Evolutionary conservation across 2,113 vertebrate genomes (phyloP).

Genomic region (Mohoua ochrocephala): DNA sequence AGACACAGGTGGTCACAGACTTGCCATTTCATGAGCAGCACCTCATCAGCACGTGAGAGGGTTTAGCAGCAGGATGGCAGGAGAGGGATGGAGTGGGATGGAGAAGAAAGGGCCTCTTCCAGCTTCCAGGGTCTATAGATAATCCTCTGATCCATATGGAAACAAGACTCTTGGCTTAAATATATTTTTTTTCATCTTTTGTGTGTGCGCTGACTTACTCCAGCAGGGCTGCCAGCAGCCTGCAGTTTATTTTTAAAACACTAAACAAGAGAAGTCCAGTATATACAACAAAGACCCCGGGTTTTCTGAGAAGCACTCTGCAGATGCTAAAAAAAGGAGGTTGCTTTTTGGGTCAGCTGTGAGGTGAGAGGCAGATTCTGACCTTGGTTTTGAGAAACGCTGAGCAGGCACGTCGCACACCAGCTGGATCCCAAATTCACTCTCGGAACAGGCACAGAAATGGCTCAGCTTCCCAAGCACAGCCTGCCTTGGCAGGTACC

Average conservation of each 20-base stretch:
- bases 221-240: conserved; percentile 17
- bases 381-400: not conserved
- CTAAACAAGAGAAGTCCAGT: conserved; percentile 11
- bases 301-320: not conserved
- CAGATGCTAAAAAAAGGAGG: conserved; percentile 27
- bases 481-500: not conserved
- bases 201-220: not conserved
- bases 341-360: not conserved
- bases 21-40: not conserved
- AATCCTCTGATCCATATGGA: not conserved
- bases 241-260: conserved; percentile 38
- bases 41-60: not conserved
- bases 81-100: not conserved
- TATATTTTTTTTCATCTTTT: not conserved
- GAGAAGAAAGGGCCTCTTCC: not conserved
- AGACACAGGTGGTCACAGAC: not conserved
- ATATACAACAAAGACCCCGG: not conserved
- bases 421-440: not conserved
- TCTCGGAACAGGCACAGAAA: not conserved
- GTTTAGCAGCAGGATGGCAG: not conserved
- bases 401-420: not conserved
- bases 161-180: not conserved
- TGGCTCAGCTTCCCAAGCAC: not conserved
- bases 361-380: not conserved
- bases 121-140: not conserved